phyloP scores from a whole-genome alignment of 2,888 invertebrate genomes.

The Andrena chrysosceles region DNA sequence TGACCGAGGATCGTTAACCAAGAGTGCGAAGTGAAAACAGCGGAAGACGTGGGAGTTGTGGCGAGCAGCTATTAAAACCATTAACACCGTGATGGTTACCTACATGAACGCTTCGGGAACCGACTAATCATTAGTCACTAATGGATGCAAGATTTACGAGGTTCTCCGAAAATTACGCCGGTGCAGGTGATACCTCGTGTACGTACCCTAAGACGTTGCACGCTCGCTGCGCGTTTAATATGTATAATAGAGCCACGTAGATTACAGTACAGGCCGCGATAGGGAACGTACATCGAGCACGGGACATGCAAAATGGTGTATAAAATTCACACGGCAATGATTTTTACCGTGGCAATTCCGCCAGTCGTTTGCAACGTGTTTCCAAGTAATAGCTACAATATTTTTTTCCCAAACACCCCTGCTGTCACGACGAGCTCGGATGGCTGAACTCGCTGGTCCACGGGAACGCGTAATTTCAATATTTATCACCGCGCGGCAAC shows the following conservation, averaged over 20 bases:
- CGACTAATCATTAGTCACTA: slow-evolving; percentile 19
- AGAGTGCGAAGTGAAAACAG: slow-evolving; percentile 7
- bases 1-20: background rate
- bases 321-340: background rate
- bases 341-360: background rate
- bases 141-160: slow-evolving; percentile 49
- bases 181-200: background rate
- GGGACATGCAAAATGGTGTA: background rate
- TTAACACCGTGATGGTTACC: slow-evolving; percentile 41
- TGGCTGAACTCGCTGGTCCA: background rate
- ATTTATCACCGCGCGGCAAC: background rate
- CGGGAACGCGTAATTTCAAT: background rate
- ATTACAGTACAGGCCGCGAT: background rate
- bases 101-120: slow-evolving; percentile 32
- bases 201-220: background rate
- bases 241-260: background rate
- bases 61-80: slow-evolving; percentile 47
- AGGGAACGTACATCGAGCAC: background rate
- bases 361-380: background rate
- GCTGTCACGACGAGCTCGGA: background rate
- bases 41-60: background rate
- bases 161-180: slow-evolving; percentile 35
- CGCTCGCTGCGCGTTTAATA: slow-evolving; percentile 4
- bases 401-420: background rate
- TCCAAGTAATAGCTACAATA: background rate